Base-by-base conservation (phyloP, 2,888 invertebrate genomes). In the Elegia similella region DNA sequence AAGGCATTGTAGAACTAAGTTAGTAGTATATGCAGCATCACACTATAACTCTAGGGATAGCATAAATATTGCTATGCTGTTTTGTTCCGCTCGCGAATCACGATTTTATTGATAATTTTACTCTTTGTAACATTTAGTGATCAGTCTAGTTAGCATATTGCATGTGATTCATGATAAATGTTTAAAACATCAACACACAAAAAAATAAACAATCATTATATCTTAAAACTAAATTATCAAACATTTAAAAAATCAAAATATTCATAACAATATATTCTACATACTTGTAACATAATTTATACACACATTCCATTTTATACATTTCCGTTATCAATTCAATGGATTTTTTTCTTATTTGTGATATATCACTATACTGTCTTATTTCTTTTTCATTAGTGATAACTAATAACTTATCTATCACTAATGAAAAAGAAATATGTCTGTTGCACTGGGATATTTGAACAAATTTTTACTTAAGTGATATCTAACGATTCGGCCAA, bases 251-350 rank as follows among this genome's bases (percentile, higher is more conserved):
- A 44, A 17, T 44, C 44, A 44, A 57, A 64, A 68, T 30, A 66
- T 59, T 61, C 61, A 59, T 60, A 72, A 74, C 69, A 65, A 64
- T 66, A 69, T 67, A 68, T 62, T 64, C 62, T 61, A 61, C 44
- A 63, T 47, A 60, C 50, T 55, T 57, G 53, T 56, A 65, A 63
- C 59, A 65, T 55, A 63, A 61, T 17, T 43, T 17, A 52, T 56
- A 56, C 30, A 48, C 7, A 44, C 10, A 29, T 48, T 42, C 32
- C n/a, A 47, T 12, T n/a, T 46, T 15, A 15, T 12, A 23, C 32
- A 47, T 38, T 42, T 56, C 23, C 7, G 29, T n/a, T n/a, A n/a
- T n/a, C n/a, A n/a, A n/a, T n/a, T n/a, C n/a, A n/a, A n/a, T n/a
- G n/a, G n/a, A n/a, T n/a, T n/a, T n/a, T n/a, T n/a, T n/a, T n/a